Percentiles rank a stretch among this genome's conserved stretches.
These are phyloP conservation scores for Deilephila porcellus DNA, from an alignment of 2,888 invertebrate genomes.

Conservation along the genomic window DNA sequence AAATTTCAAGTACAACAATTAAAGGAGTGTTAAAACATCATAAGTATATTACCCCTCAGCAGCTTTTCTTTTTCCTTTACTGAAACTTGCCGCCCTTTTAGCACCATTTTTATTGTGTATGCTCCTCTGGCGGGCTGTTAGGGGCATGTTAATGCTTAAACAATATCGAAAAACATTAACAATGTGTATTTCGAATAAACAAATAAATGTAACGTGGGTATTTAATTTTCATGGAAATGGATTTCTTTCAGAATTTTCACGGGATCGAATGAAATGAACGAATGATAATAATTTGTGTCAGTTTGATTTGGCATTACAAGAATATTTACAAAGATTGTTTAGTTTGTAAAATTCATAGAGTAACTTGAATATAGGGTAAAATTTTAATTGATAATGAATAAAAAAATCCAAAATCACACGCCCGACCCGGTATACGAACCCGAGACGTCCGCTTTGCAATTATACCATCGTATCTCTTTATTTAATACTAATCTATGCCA, in stretches of 20 bases:
- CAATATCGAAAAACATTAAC: background rate
- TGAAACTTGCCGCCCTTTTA: conserved; percentile 71
- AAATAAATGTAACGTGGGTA: background rate
- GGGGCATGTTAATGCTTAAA: conserved; percentile 58
- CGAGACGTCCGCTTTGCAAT: too few species aligned
- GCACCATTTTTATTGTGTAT: conserved; percentile 77
- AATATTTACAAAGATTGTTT: background rate
- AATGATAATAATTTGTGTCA: conserved; percentile 7
- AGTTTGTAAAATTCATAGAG: too few species aligned
- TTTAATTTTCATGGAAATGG: conserved; percentile 12
- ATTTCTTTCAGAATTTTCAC: conserved; percentile 5
- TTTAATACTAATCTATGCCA: too few species aligned
- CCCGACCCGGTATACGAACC: too few species aligned
- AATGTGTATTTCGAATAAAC: background rate
- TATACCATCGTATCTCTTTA: too few species aligned
- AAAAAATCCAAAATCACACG: too few species aligned
- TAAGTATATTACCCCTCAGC: conserved; percentile 67
- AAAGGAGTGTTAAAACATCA: conserved; percentile 2
- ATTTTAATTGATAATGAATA: too few species aligned
- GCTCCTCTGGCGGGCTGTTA: conserved; percentile 76
- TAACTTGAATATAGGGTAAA: too few species aligned
- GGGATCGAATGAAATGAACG: conserved; percentile 30
- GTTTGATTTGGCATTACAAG: background rate
- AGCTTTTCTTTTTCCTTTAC: conserved; percentile 70
- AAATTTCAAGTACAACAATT: background rate